These are phyloP conservation scores for Sclerodermus sp. DNA, from an alignment of 2,888 invertebrate genomes.

Conservation along the genomic window DNA sequence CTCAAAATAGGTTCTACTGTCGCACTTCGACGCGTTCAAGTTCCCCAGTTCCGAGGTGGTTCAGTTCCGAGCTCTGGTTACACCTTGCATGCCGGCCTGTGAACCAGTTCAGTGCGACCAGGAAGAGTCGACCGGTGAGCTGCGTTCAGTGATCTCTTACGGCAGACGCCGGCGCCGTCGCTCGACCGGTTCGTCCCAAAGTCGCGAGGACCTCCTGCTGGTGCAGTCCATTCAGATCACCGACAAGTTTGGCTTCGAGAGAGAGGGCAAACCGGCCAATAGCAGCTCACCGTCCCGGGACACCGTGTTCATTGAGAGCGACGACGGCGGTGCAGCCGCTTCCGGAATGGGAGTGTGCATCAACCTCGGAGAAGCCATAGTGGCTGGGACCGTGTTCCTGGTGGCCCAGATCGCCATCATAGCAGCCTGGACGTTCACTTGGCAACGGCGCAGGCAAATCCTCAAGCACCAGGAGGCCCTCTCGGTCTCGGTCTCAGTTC, in stretches of 20 bases:
- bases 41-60: constrained; percentile 94
- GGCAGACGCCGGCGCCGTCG: constrained; percentile 77
- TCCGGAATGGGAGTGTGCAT: constrained; percentile 66
- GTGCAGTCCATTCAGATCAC: constrained; percentile 91
- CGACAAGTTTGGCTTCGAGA: constrained; percentile 87
- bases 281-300: constrained; percentile 62
- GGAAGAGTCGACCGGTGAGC: constrained; percentile 79
- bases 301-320: constrained; percentile 71
- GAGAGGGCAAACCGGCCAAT: constrained; percentile 51
- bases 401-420: constrained; percentile 85
- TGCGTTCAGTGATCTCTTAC: constrained; percentile 80
- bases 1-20: constrained; percentile 70
- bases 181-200: constrained; percentile 57
- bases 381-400: constrained; percentile 83
- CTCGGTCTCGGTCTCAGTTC: constrained; percentile 67
- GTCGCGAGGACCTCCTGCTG: constrained; percentile 79
- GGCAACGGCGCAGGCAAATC: constrained; percentile 73
- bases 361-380: constrained; percentile 78
- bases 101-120: constrained; percentile 90
- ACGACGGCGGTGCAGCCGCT: constrained; percentile 57
- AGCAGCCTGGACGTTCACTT: constrained; percentile 86
- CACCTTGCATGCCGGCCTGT: constrained; percentile 91
- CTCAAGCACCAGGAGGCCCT: constrained; percentile 67
- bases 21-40: constrained; percentile 94
- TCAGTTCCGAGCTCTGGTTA: constrained; percentile 92